Evolutionary conservation across 2,888 invertebrate genomes (phyloP), one percentile per base, ranked within the genome.

Genomic region (Sabatieria punctata): DNA sequence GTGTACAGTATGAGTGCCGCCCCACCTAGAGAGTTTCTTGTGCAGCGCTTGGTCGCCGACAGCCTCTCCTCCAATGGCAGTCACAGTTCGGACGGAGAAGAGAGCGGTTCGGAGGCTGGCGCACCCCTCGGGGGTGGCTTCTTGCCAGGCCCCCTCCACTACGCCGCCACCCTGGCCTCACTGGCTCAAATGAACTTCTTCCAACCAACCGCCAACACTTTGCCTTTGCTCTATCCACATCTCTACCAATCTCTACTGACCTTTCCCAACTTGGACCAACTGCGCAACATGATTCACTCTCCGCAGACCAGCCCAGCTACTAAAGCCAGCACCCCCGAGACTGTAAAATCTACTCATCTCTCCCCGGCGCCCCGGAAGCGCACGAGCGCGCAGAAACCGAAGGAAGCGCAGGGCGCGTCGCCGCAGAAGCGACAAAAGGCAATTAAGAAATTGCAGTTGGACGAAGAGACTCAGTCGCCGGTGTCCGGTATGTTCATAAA

Each of bases 401-500:
- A 38, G 38, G 8, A 11, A 33, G 33, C 33, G n/a, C 11, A 33
- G 11, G 13, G 13, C 33, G 13, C 11, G 33, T 38, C 38, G 6
- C 38, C 38, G n/a, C 65, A 67, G 46, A 65, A 67, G 50, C 67
- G 67, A 49, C 68, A 68, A 54, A 59, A 63, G 49, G 37, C 67
- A 66, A 51, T 66, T 67, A 46, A 68, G 2, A 4, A n/a, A 46
- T 21, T 53, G 26, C 30, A 51, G 22, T 50, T 47, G 19, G 53
- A 57, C n/a, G n/a, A n/a, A 44, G 56, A 55, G 23, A 63, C 60
- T 4, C 54, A 54, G 33, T 59, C 59, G 30, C 63, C 63, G 36
- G 63, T 63, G 22, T 60, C 59, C 43, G 63, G 63, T 43, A 63
- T 63, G 63, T 61, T 59, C 51, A 63, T 63, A 42, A 21, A 37